Conservation (phyloP, 2,113 vertebrate genomes). For the Cyphomyrus plagiostoma region DNA sequence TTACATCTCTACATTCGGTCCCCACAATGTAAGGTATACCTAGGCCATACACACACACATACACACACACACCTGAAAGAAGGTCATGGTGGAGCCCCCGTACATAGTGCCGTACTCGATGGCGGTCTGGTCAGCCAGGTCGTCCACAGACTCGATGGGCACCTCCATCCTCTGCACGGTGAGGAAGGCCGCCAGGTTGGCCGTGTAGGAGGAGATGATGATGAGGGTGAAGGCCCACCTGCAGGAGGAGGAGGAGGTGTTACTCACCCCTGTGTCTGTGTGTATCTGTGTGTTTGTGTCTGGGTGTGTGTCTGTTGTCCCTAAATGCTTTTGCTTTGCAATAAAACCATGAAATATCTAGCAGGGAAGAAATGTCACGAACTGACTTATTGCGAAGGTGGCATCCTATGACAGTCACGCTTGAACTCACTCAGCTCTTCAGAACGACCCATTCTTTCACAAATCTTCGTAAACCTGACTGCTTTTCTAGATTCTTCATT, state of each 20-base stretch:
- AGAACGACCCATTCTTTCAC: neutral
- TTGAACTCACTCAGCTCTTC: neutral
- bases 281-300: neutral
- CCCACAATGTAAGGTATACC: too few relatives aligned
- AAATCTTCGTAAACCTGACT: neutral
- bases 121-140: slow-evolving; percentile 92
- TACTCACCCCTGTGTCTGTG: neutral
- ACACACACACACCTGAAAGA: slow-evolving; percentile 81
- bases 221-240: slow-evolving; percentile 99
- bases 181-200: slow-evolving; percentile 92
- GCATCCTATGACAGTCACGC: neutral
- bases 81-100: slow-evolving; percentile 96
- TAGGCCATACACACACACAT: neutral
- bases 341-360: neutral
- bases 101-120: slow-evolving; percentile 98
- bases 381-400: neutral
- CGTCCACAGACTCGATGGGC: slow-evolving; percentile 93
- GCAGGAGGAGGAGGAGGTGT: neutral
- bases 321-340: neutral
- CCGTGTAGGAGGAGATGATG: slow-evolving; percentile 98
- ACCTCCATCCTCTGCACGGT: slow-evolving; percentile 96
- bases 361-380: neutral
- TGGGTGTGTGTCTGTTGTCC: neutral
- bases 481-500: neutral
- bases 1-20: too few relatives aligned